These are phyloP conservation scores for Macrobrachium rosenbergii DNA, from an alignment of 1,140 invertebrate genomes.

Conservation along the genomic window DNA sequence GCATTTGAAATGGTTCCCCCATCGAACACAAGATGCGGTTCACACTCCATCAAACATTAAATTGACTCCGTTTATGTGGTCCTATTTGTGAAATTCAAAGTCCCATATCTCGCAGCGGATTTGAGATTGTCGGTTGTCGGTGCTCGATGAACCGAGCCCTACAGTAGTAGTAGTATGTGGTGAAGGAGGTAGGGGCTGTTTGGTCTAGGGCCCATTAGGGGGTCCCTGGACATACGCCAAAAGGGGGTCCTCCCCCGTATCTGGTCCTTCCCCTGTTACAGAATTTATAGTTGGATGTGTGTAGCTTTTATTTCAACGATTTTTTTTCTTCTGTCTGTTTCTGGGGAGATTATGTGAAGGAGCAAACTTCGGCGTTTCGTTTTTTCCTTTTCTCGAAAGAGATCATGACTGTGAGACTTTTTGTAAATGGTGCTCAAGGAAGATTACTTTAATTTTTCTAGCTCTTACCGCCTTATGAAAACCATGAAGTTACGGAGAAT, in stretches of 20 bases:
- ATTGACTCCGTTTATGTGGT: constrained; percentile 60
- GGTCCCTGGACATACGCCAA: no score
- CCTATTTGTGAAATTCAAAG: constrained; percentile 33
- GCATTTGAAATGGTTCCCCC: constrained; percentile 1
- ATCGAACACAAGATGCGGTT: constrained; percentile 41
- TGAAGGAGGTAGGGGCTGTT: background rate
- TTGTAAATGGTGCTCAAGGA: no score
- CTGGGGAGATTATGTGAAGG: background rate
- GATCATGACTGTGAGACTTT: no score
- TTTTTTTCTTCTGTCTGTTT: constrained; percentile 3
- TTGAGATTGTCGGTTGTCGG: constrained; percentile 28
- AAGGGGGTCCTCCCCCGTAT: no score
- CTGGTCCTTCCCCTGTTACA: background rate
- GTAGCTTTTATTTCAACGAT: constrained; percentile 19
- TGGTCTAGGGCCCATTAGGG: background rate
- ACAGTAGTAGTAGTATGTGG: background rate
- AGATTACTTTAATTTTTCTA: no score
- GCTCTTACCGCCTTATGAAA: no score
- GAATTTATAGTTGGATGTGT: constrained; percentile 1
- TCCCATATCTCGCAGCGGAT: constrained; percentile 1
- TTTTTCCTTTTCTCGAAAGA: background rate
- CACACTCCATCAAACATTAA: constrained; percentile 54
- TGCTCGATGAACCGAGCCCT: background rate
- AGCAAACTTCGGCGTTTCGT: background rate
- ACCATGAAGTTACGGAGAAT: no score